These are phyloP conservation scores for Clarias laeviceps DNA, from an alignment of 2,797 vertebrate genomes.

Conservation along the genomic window DNA sequence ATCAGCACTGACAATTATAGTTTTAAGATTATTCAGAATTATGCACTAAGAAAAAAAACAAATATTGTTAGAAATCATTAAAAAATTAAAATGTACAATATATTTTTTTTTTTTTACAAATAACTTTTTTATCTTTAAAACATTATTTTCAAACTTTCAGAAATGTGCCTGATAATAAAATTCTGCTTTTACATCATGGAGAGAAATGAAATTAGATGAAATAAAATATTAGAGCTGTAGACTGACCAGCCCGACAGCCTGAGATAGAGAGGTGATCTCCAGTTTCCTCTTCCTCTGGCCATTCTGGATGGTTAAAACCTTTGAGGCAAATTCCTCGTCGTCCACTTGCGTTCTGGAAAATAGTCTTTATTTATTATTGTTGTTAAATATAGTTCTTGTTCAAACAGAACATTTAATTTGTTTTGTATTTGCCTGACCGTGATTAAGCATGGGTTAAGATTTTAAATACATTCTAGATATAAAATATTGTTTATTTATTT, in stretches of 20 bases:
- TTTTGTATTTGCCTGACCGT: neutral
- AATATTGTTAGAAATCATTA: too few relatives aligned
- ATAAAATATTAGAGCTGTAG: neutral
- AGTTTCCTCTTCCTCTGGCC: constrained; percentile 94
- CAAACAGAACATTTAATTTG: neutral
- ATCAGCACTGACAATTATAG: neutral
- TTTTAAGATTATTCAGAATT: neutral
- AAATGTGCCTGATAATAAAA: neutral
- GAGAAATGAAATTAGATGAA: neutral
- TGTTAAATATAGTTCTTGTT: neutral
- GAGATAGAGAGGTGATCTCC: constrained; percentile 82
- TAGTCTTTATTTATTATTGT: constrained; percentile 14
- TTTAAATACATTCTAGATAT: neutral
- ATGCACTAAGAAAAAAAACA: neutral
- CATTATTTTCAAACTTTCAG: neutral
- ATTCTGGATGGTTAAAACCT: constrained; percentile 85
- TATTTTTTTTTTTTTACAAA: neutral
- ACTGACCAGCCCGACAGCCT: constrained; percentile 89
- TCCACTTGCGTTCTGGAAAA: constrained; percentile 76
- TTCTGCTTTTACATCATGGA: too few relatives aligned
- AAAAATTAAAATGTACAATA: neutral
- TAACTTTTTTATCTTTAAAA: neutral
- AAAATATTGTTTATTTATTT: neutral
- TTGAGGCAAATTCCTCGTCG: constrained; percentile 83
- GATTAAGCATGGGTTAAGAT: neutral